phyloP scores from a whole-genome alignment of 2,888 invertebrate species.

The Latrodectus elegans region DNA sequence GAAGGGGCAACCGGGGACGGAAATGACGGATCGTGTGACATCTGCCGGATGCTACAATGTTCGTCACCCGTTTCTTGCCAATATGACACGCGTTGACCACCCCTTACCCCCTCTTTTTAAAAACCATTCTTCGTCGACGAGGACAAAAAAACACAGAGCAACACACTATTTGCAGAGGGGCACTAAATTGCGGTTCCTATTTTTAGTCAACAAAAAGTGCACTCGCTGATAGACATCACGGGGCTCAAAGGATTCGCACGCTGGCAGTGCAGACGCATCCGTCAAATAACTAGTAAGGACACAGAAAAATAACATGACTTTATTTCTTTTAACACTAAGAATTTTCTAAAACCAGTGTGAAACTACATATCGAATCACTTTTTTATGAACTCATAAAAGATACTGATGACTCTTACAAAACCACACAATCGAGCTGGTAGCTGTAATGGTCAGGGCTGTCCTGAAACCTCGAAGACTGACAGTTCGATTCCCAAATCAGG shows the following conservation, averaged over 20 bases:
- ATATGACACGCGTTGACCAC: slow-evolving; percentile 61
- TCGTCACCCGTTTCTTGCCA: slow-evolving; percentile 61
- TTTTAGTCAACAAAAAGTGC: slow-evolving; percentile 43
- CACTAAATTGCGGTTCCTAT: slow-evolving; percentile 18
- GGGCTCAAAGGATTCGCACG: neutral
- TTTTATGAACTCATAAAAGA: too few relatives aligned
- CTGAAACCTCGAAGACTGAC: too few relatives aligned
- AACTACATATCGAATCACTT: too few relatives aligned
- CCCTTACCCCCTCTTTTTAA: slow-evolving; percentile 28
- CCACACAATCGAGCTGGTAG: too few relatives aligned
- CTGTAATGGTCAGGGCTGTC: too few relatives aligned
- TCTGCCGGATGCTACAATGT: slow-evolving; percentile 63
- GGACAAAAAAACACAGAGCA: slow-evolving; percentile 6
- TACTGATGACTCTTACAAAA: too few relatives aligned
- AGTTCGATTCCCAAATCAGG: too few relatives aligned
- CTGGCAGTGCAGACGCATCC: neutral
- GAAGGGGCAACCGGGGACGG: slow-evolving; percentile 44
- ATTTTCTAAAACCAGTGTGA: too few relatives aligned
- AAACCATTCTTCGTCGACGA: slow-evolving; percentile 19
- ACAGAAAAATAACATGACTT: too few relatives aligned
- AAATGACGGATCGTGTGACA: slow-evolving; percentile 68
- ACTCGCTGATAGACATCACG: neutral
- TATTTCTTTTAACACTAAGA: too few relatives aligned
- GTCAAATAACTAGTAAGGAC: too few relatives aligned
- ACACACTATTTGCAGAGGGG: neutral